Evolutionary conservation across 2,113 vertebrate species (phyloP).

Genomic region (Ardeotis arabs): DNA sequence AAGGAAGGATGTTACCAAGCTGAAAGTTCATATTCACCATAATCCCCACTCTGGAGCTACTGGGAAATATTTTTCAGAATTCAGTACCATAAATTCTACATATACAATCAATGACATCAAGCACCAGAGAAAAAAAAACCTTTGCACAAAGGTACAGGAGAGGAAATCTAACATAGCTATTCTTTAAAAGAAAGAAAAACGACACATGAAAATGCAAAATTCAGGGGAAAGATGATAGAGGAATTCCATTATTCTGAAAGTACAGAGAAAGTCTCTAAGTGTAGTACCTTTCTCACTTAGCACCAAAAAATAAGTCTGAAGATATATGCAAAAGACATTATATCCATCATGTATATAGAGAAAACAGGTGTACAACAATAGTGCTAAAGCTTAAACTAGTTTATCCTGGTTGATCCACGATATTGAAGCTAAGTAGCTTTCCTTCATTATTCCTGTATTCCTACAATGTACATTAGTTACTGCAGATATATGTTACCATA

Average conservation of each 20-base stretch:
- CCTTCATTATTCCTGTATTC: not conserved
- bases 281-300: not conserved
- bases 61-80: not conserved
- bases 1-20: not conserved
- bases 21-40: not conserved
- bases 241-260: not conserved
- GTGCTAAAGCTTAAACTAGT: not conserved
- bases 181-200: not conserved
- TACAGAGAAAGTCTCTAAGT: not conserved
- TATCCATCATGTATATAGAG: not conserved
- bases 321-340: not conserved
- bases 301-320: not conserved
- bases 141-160: not conserved
- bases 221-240: not conserved
- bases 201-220: not conserved
- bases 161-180: not conserved
- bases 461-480: not conserved
- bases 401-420: not conserved
- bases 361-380: not conserved
- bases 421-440: not conserved
- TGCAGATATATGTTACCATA: not conserved
- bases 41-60: not conserved
- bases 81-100: not conserved
- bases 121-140: not conserved
- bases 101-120: not conserved